Conservation (phyloP, 2,797 vertebrate species). For the Fistularia tabacaria region DNA sequence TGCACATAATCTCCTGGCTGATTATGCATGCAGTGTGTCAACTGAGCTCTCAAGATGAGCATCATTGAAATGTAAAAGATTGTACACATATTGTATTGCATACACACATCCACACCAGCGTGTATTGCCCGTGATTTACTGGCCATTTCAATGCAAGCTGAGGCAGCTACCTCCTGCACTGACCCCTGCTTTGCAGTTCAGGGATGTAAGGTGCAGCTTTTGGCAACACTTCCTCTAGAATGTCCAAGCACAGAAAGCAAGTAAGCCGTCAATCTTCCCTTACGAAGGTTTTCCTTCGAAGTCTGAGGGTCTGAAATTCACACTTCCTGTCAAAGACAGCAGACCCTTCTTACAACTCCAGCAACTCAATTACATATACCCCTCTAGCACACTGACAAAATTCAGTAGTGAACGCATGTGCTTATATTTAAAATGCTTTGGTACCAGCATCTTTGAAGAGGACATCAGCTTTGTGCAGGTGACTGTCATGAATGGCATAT, state of each 20-base stretch:
- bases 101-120: constrained; percentile 13
- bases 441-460: constrained; percentile 10
- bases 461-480: constrained; percentile 32
- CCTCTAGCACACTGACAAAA: background rate
- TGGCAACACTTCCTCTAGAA: constrained; percentile 47
- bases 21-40: constrained; percentile 45
- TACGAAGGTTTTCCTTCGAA: constrained; percentile 54
- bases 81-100: constrained; percentile 4
- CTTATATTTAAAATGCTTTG: constrained; percentile 24
- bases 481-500: constrained; percentile 36
- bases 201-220: constrained; percentile 47
- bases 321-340: constrained; percentile 37
- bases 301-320: constrained; percentile 39
- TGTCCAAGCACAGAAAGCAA: constrained; percentile 39
- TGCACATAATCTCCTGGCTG: constrained; percentile 46
- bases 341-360: constrained; percentile 14
- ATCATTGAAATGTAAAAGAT: constrained; percentile 35
- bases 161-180: constrained; percentile 55
- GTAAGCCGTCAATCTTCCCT: constrained; percentile 53
- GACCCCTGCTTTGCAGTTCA: constrained; percentile 61
- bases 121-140: constrained; percentile 58
- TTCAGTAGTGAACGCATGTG: constrained; percentile 10
- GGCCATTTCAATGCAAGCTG: constrained; percentile 57
- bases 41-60: constrained; percentile 26
- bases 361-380: background rate